Evolutionary conservation across 1,140 invertebrate genomes (phyloP).

Genomic region (Apocrypta bakeri): DNA sequence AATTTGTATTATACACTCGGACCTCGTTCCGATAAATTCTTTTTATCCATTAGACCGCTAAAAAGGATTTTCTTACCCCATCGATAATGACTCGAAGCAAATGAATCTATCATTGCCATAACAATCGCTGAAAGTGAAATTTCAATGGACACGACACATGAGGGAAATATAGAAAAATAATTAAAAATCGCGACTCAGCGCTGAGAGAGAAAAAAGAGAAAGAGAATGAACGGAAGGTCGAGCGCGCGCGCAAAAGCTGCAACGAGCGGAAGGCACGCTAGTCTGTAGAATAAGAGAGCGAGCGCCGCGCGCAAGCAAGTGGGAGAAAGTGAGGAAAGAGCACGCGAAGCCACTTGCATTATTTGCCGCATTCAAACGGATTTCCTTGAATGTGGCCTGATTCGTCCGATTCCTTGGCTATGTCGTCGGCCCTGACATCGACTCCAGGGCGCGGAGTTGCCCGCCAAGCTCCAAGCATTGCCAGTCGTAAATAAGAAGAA

Average conservation of each 20-base stretch:
- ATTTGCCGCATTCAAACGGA: slow-evolving; percentile 48
- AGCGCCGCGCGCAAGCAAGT: slow-evolving; percentile 20
- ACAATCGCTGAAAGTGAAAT: neutral
- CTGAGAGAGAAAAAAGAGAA: too few species aligned
- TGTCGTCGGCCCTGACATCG: slow-evolving; percentile 48
- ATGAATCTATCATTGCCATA: neutral
- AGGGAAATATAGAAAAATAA: neutral
- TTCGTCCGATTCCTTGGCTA: slow-evolving; percentile 44
- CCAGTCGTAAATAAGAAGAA: slow-evolving; percentile 46
- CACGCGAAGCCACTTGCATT: slow-evolving; percentile 42
- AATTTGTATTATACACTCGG: too few species aligned
- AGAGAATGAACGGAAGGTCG: slow-evolving; percentile 33
- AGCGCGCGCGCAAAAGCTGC: neutral
- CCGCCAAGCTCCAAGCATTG: neutral
- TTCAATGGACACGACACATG: neutral
- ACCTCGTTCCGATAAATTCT: too few species aligned
- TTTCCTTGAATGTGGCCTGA: slow-evolving; percentile 51
- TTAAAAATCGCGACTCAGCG: neutral
- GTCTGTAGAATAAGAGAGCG: slow-evolving; percentile 8
- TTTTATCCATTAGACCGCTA: too few species aligned
- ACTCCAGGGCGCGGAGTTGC: slow-evolving; percentile 2
- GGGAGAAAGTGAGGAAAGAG: slow-evolving; percentile 33
- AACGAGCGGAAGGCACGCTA: slow-evolving; percentile 35
- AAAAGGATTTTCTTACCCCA: too few species aligned
- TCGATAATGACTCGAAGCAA: too few species aligned